phyloP scores from a whole-genome alignment of 1,140 invertebrate genomes.

The Lineus longissimus region DNA sequence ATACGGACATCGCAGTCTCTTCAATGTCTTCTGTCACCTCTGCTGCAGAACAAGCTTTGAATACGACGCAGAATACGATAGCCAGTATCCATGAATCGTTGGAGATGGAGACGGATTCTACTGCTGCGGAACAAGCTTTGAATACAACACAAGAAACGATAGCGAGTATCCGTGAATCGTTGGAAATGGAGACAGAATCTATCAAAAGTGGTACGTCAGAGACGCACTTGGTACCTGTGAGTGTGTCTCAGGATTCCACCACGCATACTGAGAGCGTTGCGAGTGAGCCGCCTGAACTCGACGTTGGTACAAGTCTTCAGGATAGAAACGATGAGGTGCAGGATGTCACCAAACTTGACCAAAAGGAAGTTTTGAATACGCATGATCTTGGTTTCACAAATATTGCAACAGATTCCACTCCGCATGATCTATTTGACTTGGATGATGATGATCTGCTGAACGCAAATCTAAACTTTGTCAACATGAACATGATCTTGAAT shows the following conservation, averaged over 20 bases:
- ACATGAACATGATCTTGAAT: constrained; percentile 5
- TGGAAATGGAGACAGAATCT: not conserved
- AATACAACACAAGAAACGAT: not conserved
- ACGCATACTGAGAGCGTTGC: not conserved
- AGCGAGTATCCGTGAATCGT: not conserved
- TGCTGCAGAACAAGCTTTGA: not conserved
- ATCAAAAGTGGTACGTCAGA: not conserved
- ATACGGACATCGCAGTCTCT: too few relatives aligned
- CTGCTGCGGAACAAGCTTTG: not conserved
- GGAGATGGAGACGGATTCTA: not conserved
- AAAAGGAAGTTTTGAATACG: too few relatives aligned
- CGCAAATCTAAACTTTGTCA: not conserved
- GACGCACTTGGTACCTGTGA: not conserved
- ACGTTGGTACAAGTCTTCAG: not conserved
- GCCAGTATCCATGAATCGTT: not conserved
- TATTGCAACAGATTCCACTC: not conserved
- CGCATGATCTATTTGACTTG: constrained; percentile 1
- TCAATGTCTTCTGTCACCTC: too few relatives aligned
- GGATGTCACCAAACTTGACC: too few relatives aligned
- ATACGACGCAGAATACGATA: not conserved
- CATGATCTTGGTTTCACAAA: not conserved
- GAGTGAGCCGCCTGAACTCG: not conserved
- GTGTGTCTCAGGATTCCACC: not conserved
- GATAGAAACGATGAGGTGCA: not conserved
- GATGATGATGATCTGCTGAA: not conserved